Evolutionary conservation across 2,888 invertebrate genomes (phyloP), one percentile per base, ranked within the genome.

Genomic region (Amorpha juglandis): DNA sequence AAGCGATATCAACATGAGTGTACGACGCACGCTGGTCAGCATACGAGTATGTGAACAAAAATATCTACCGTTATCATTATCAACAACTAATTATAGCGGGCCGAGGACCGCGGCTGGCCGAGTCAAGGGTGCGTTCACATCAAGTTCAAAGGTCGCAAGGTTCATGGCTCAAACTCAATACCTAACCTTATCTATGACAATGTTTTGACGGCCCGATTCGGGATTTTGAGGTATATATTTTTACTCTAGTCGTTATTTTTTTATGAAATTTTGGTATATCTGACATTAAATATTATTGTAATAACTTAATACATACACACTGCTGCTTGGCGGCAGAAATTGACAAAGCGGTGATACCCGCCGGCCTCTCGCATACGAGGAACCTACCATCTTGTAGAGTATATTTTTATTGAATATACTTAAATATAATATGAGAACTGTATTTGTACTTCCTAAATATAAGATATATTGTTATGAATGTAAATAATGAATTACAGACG

Each of bases 81-180:
- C 76, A 77, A 69, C 21, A 53, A 62, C 68, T 91, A 90, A 91
- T 91, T 90, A 89, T 90, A 91, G 86, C 84, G 74, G 83, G 80
- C 78, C 74, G 78, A 86, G 79, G 87, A 85, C 85, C 87, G 80
- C 78, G 74, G 69, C 73, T 84, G 84, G 78, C 80, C 88, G 81
- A 90, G 87, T 92, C 91, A 91, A 92, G 92, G 92, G 90, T 89
- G 88, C 90, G 82, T 88, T 89, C 86, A 89, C 89, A 86, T 83
- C 87, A 91, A 91, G 91, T 91, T 91, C 92, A 91, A 87, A 91
- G 92, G 88, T 91, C 91, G 79, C 72, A 33, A 80, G 83, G 91
- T 83, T 92, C 92, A 91, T 77, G 86, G 86, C 79, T 82, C 75
- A 74, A 78, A 73, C 79, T 70, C 71, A 80, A 77, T 58, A 16